A percentile compares a stretch with the other conserved stretches of the same genome.
Conservation (phyloP, 1,140 invertebrate genomes). For the Fopius arisanus region DNA sequence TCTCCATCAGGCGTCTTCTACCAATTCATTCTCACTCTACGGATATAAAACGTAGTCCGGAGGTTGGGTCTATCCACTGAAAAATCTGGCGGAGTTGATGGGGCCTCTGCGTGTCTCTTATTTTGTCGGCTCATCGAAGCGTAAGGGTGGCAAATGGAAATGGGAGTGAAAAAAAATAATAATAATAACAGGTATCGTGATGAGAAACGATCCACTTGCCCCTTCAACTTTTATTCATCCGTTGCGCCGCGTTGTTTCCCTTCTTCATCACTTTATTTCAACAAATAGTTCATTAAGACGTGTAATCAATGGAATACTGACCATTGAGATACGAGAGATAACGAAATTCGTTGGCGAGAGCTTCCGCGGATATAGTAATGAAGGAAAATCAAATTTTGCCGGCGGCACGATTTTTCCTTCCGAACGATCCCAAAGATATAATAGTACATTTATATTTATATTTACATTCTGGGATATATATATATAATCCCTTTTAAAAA, state of each 20-base stretch:
- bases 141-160: conserved; percentile 10
- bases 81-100: conserved; percentile 5
- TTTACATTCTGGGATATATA: too few species aligned
- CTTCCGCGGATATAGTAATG: too few species aligned
- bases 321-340: too few species aligned
- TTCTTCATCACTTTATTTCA: background rate
- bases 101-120: conserved; percentile 3
- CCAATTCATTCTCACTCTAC: background rate
- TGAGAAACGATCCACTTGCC: conserved; percentile 1
- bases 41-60: background rate
- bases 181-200: background rate
- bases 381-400: too few species aligned
- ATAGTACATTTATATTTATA: too few species aligned
- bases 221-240: background rate
- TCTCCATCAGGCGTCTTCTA: conserved; percentile 8
- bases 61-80: background rate
- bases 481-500: too few species aligned
- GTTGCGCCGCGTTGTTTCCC: too few species aligned
- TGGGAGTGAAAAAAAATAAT: background rate
- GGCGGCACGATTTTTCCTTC: too few species aligned
- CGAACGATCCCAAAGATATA: too few species aligned
- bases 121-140: conserved; percentile 10
- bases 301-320: too few species aligned
- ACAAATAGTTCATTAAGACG: too few species aligned
- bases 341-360: too few species aligned